Percentiles rank a stretch among this genome's conserved stretches.
Conservation (phyloP, 2,113 vertebrate genomes). For the Dicaeum eximium region DNA sequence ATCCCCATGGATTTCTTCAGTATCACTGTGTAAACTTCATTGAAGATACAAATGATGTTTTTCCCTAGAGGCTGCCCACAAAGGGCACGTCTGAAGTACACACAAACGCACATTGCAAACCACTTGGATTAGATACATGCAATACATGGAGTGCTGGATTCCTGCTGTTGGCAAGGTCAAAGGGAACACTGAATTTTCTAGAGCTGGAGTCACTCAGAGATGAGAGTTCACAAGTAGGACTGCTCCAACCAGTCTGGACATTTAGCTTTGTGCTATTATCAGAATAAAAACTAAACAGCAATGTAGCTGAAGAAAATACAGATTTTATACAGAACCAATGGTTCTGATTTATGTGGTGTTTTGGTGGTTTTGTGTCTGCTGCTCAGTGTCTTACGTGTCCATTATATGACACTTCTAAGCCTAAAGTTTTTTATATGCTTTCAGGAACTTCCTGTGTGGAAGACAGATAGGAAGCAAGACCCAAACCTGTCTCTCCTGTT, state of each 20-base stretch:
- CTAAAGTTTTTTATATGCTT: neutral
- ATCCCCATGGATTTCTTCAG: neutral
- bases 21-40: conserved; percentile 7
- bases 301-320: conserved; percentile 53
- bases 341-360: conserved; percentile 45
- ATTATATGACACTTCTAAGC: neutral
- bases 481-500: neutral
- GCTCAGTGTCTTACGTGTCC: neutral
- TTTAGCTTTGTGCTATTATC: conserved; percentile 24
- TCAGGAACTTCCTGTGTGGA: neutral
- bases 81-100: neutral
- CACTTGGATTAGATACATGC: neutral
- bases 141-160: neutral
- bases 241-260: neutral
- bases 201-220: neutral
- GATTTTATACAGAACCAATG: neutral
- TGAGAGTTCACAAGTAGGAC: neutral
- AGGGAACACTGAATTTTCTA: neutral
- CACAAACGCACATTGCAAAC: neutral
- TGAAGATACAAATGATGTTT: neutral
- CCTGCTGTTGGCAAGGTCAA: neutral
- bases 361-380: conserved; percentile 51
- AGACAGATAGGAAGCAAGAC: neutral
- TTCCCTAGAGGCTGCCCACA: neutral
- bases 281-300: neutral